Percentiles rank a stretch among this genome's conserved stretches.
These are phyloP conservation scores for Imbricaverruca yamaguchii DNA, from an alignment of 2,888 invertebrate genomes.

Conservation along the genomic window DNA sequence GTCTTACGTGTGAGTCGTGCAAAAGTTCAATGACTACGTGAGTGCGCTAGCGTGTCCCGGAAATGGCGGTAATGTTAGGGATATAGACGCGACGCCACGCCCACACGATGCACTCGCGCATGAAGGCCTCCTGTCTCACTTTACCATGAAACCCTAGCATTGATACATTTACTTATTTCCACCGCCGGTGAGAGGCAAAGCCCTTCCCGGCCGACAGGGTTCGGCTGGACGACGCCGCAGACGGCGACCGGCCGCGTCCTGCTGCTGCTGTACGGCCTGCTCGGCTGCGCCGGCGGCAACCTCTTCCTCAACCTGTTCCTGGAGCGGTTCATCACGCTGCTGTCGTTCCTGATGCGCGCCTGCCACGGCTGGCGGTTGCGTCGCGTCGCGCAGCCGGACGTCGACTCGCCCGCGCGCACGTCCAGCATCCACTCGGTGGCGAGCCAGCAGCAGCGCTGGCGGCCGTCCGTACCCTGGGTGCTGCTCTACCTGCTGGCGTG, in stretches of 20 bases:
- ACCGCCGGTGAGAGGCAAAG: no score
- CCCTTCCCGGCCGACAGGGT: constrained; percentile 44
- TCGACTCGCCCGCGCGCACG: constrained; percentile 29
- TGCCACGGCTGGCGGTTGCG: constrained; percentile 44
- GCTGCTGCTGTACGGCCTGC: constrained; percentile 55
- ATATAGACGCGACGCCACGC: no score
- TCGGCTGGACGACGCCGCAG: constrained; percentile 55
- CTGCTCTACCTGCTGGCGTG: constrained; percentile 52
- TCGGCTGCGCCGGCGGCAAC: constrained; percentile 56
- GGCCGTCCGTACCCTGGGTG: constrained; percentile 59
- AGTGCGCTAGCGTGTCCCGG: no score
- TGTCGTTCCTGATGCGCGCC: constrained; percentile 51
- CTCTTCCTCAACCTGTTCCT: constrained; percentile 59
- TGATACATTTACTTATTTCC: no score
- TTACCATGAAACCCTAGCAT: no score
- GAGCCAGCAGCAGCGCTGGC: constrained; percentile 45
- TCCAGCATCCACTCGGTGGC: constrained; percentile 26
- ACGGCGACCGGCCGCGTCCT: constrained; percentile 51
- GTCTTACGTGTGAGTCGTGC: no score
- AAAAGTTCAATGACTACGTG: no score
- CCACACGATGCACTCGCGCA: no score
- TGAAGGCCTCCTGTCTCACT: no score
- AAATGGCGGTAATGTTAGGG: no score
- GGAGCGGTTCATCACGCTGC: constrained; percentile 56
- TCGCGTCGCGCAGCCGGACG: constrained; percentile 35